Base-by-base conservation (phyloP, 2,888 invertebrate genomes). In the Chloroclysta siterata region DNA sequence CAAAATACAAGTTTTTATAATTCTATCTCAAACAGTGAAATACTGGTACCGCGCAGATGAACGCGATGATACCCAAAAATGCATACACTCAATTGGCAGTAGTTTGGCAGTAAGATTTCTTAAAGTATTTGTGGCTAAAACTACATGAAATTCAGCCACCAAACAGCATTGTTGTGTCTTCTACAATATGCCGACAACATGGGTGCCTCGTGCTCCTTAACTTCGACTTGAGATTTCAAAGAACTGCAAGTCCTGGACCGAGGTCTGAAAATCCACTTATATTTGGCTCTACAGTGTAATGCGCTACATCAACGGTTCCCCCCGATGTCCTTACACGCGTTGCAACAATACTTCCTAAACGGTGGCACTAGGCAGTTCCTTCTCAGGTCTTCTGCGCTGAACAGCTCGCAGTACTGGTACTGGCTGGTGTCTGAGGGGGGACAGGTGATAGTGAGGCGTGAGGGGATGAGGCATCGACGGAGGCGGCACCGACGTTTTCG, bases 281-380 rank as follows among this genome's bases (percentile, higher is more conserved):
- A n/a, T 28, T 33, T 22, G 10, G n/a, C 15, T 57, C 17, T 50
- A 2, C 15, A 14, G n/a, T 22, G 15, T 15, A 15, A 41, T 41
- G 15, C 15, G 10, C 6, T 10, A 47, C 48, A 33, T 63, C 60
- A 60, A 39, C 57, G 54, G 10, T 53, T 64, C 11, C 71, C 71
- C 14, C 81, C 81, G 5, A 82, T 73, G 28, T 78, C 74, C 53
- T 78, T 78, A 64, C 94, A 94, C 0, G 94, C 85, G 72, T 93
- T 93, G 74, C 95, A 95, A 74, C 95, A 95, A 56, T 94, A 86
- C 68, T 89, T 90, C 66, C 92, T 92, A 72, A 95, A 95, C 0
- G 90, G 93, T 0, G 94, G 90, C 36, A 95, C 82, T 0, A 85
- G 81, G 75, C 95, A 95, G 82, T 95, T 94, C 11, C 91, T 80